phyloP scores from a whole-genome alignment of 2,888 invertebrate species.

The Aproaerema taeniolella region DNA sequence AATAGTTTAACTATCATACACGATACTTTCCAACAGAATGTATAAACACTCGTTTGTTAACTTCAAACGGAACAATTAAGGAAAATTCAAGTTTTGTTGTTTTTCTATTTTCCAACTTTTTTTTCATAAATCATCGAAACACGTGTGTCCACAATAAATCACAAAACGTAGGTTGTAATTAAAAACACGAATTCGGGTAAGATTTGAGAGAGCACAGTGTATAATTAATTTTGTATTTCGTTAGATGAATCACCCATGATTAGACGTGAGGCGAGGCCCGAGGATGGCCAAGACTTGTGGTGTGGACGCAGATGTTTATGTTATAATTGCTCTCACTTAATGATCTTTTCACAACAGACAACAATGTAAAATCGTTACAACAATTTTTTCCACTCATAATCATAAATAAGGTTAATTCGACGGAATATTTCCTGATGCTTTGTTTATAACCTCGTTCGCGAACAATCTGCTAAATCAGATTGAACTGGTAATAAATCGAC shows the following conservation, averaged over 20 bases:
- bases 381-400: conserved; percentile 3
- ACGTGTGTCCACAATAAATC: conserved; percentile 63
- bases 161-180: conserved; percentile 59
- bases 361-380: conserved; percentile 19
- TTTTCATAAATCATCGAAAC: conserved; percentile 54
- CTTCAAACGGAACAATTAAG: conserved; percentile 14
- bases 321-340: conserved; percentile 64
- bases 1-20: conserved; percentile 3
- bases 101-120: conserved; percentile 18
- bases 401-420: conserved; percentile 2
- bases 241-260: conserved; percentile 73
- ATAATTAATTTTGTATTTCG: conserved; percentile 71
- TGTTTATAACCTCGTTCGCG: neutral
- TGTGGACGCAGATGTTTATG: conserved; percentile 65
- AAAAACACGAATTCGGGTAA: conserved; percentile 66
- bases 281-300: conserved; percentile 48
- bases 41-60: conserved; percentile 3
- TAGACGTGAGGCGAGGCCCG: conserved; percentile 46
- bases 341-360: conserved; percentile 55
- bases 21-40: neutral
- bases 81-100: conserved; percentile 3
- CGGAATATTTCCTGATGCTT: neutral
- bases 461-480: conserved; percentile 1
- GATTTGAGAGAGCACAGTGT: conserved; percentile 57
- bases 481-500: conserved; percentile 3